Conservation (phyloP, 2,113 vertebrate genomes). For the Callipepla californica region DNA sequence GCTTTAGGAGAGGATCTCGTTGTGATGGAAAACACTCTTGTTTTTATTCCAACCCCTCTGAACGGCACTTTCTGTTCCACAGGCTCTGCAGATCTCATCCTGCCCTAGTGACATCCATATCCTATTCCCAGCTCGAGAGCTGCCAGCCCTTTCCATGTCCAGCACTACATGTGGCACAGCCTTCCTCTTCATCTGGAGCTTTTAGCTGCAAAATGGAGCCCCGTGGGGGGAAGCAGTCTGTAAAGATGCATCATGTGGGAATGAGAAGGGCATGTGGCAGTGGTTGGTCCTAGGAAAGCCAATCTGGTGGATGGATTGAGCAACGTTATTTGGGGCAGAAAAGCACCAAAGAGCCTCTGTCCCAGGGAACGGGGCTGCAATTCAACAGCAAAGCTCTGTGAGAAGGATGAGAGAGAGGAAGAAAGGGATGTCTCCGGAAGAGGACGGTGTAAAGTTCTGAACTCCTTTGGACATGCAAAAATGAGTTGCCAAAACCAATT, state of each 20-base stretch:
- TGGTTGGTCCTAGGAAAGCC: fast-evolving
- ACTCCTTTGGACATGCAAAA: not conserved
- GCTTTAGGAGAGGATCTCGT: not conserved
- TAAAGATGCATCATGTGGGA: not conserved
- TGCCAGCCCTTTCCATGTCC: not conserved
- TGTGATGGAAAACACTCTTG: not conserved
- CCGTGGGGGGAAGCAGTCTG: not conserved
- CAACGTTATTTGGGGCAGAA: not conserved
- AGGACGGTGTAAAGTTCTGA: not conserved
- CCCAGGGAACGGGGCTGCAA: not conserved
- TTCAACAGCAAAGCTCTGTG: not conserved
- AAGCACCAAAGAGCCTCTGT: not conserved
- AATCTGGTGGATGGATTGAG: not conserved
- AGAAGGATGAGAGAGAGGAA: not conserved
- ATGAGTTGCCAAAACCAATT: not conserved
- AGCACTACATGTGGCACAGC: not conserved
- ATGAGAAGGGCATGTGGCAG: fast-evolving
- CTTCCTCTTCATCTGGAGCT: not conserved
- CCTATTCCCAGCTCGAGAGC: not conserved
- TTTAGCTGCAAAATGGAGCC: not conserved
- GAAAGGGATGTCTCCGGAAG: not conserved
- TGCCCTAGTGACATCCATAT: fast-evolving
- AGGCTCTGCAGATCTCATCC: not conserved
- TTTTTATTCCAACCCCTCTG: slow-evolving; percentile 10
- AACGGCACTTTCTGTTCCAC: fast-evolving